phyloP scores from a whole-genome alignment of 2,797 vertebrate genomes.

The Sebastes goodei region DNA sequence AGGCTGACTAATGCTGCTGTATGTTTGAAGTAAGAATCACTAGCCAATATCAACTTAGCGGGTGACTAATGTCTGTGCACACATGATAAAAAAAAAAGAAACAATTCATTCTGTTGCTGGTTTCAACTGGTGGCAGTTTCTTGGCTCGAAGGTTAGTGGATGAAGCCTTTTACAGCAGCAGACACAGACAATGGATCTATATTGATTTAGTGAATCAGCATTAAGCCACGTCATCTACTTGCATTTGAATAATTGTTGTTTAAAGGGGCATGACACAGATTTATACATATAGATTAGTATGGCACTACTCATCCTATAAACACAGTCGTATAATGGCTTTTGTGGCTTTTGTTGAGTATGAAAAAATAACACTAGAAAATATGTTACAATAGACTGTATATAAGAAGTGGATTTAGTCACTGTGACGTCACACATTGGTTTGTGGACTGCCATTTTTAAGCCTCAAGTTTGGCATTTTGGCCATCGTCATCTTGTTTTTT shows the following conservation, averaged over 20 bases:
- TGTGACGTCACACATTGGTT: too few species aligned
- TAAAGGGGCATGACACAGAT: neutral
- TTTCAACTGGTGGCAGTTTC: constrained; percentile 22
- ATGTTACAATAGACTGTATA: neutral
- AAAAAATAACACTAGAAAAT: neutral
- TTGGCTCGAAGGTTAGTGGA: constrained; percentile 28
- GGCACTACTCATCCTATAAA: neutral
- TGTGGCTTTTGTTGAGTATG: neutral
- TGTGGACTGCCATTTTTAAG: too few species aligned
- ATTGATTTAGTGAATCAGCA: constrained; percentile 41
- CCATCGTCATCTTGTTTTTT: too few species aligned
- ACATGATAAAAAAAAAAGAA: constrained; percentile 11
- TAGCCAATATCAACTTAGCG: neutral
- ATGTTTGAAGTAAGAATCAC: neutral
- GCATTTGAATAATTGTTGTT: constrained; percentile 29
- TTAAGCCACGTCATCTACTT: neutral
- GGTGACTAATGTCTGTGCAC: neutral
- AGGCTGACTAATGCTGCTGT: neutral
- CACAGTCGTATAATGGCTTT: neutral
- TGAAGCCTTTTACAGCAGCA: constrained; percentile 31
- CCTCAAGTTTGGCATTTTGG: too few species aligned
- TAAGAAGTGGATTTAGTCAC: too few species aligned
- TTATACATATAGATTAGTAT: neutral
- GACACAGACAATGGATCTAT: constrained; percentile 13
- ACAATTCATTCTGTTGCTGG: neutral